Conservation (phyloP, 2,888 invertebrate species). For the Mellilla xanthometata region DNA sequence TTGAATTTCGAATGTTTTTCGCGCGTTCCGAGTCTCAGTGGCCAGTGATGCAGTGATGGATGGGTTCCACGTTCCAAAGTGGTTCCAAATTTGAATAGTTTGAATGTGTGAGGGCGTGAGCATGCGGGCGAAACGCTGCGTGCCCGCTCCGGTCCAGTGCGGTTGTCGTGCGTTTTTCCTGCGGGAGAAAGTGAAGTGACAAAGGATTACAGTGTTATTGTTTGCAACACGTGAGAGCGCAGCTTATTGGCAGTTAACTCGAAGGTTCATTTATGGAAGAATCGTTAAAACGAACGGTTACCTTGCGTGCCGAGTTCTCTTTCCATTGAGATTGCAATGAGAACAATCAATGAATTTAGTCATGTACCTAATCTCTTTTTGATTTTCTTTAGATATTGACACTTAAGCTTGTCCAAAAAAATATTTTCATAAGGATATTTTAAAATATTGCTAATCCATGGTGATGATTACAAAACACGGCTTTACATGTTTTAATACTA, state of each 20-base stretch:
- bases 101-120: constrained; percentile 35
- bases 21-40: constrained; percentile 44
- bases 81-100: constrained; percentile 31
- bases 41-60: constrained; percentile 31
- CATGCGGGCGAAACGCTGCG: constrained; percentile 21
- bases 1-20: constrained; percentile 53
- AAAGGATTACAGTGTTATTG: constrained; percentile 60
- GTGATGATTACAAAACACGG: constrained; percentile 12
- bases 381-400: neutral
- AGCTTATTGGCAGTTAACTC: constrained; percentile 21
- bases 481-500: constrained; percentile 4
- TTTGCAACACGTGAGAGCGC: constrained; percentile 24
- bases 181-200: constrained; percentile 56
- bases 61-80: constrained; percentile 34
- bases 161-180: constrained; percentile 38
- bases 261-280: constrained; percentile 31
- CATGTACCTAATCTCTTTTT: neutral
- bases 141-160: constrained; percentile 28
- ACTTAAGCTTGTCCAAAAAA: neutral
- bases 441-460: neutral
- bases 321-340: constrained; percentile 12
- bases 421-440: too few species aligned
- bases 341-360: neutral
- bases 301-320: neutral
- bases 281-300: neutral